A percentile compares a stretch with the other conserved stretches of the same genome.
These are phyloP conservation scores for Drosophila erecta DNA, from an alignment of 1,140 invertebrate genomes.

Conservation along the genomic window DNA sequence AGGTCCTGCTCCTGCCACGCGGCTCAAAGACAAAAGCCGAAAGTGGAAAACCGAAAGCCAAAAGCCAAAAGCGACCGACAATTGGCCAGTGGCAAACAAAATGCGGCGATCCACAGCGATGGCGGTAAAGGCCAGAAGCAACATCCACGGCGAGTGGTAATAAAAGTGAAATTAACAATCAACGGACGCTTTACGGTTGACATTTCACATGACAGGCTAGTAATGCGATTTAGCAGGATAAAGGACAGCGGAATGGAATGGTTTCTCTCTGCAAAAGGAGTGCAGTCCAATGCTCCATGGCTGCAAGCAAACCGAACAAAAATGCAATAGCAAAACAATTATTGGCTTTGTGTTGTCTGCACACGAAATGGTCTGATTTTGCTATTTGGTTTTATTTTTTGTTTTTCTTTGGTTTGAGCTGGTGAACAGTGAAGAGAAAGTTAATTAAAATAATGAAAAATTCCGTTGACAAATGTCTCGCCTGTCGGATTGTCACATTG, in stretches of 20 bases:
- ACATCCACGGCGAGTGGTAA: slow-evolving; percentile 40
- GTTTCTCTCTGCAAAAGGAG: slow-evolving; percentile 21
- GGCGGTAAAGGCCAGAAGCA: slow-evolving; percentile 15
- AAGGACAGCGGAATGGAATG: slow-evolving; percentile 69
- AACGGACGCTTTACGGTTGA: slow-evolving; percentile 83
- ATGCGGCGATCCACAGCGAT: slow-evolving; percentile 35
- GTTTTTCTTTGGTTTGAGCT: too few relatives aligned
- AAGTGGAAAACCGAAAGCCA: slow-evolving; percentile 43
- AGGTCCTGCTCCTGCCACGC: slow-evolving; percentile 22
- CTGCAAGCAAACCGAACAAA: not conserved
- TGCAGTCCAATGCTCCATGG: slow-evolving; percentile 34
- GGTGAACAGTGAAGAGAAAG: slow-evolving; percentile 70
- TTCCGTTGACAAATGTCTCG: slow-evolving; percentile 73
- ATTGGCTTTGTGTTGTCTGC: slow-evolving; percentile 41
- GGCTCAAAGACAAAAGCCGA: slow-evolving; percentile 17
- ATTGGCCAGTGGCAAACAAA: slow-evolving; percentile 59
- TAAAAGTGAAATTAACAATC: slow-evolving; percentile 84
- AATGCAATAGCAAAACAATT: slow-evolving; percentile 29
- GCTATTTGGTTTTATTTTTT: not conserved
- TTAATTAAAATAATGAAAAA: slow-evolving; percentile 85
- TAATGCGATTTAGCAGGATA: slow-evolving; percentile 84
- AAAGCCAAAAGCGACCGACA: slow-evolving; percentile 44
- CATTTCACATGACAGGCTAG: slow-evolving; percentile 84
- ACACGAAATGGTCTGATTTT: slow-evolving; percentile 49
- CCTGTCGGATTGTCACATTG: slow-evolving; percentile 58